Evolutionary conservation across 2,113 vertebrate species (phyloP), one percentile per base, ranked within the genome.

Genomic region (Melanerpes formicivorus): DNA sequence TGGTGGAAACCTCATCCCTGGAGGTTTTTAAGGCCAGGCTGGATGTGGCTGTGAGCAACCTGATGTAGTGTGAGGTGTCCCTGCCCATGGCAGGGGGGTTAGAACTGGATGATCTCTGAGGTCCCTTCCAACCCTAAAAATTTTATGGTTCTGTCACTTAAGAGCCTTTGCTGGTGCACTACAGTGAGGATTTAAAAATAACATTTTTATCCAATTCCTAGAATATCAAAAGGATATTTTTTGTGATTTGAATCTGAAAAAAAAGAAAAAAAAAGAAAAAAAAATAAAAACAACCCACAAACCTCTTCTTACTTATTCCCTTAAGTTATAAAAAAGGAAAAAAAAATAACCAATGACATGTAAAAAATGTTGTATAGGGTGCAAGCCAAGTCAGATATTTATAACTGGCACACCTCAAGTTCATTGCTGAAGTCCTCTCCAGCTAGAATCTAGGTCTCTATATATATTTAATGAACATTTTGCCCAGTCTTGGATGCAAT

Each of bases 391-490:
- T 87, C 84, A 93, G 81, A 77, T 92, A 92, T 95, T 90, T 94
- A 80, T 87, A 95, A 93, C 64, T 74, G 52, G 11, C 89, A 87
- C 59, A 93, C 92, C 81, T 96, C 75, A 90, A 85, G 92, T 92
- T 96, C 90, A 92, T 63, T 84, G 87, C 67, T 95, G 21, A 93
- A 95, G 84, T 81, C 44, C 83, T 89, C 74, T 90, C 34, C 78
- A 87, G 63, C 32, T 82, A 66, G 69, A 96, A 96, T 92, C 78
- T 95, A 90, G 81, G 88, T 94, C 80, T 94, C 21, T 80, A 32
- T 96, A 40, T 85, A 92, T 95, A 87, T 96, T 94, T 94, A 84
- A 95, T 96, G 84, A 94, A 82, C 66, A 59, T 87, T 93, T 93
- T 94, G 52, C 75, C 92, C 81, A 54, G 81, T 82, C 74, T 84